phyloP scores from a whole-genome alignment of 2,797 vertebrate species.

The Meriones psammophilus region DNA sequence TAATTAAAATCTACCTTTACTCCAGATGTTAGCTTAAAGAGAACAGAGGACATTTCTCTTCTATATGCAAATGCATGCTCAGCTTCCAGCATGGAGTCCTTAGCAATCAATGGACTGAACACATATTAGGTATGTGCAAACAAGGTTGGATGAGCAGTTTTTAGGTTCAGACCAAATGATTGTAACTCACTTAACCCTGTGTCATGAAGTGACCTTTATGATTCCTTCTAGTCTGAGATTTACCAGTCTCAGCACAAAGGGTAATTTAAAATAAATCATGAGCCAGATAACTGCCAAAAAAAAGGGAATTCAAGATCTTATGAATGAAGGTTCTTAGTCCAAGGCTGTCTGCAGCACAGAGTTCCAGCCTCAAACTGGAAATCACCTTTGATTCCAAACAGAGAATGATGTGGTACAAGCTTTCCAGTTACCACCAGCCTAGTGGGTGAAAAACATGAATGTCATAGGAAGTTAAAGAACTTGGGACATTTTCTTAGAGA shows the following conservation, averaged over 20 bases:
- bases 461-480: background rate
- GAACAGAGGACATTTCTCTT: background rate
- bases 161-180: background rate
- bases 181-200: background rate
- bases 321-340: background rate
- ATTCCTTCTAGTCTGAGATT: background rate
- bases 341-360: background rate
- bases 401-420: background rate
- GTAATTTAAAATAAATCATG: background rate
- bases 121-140: background rate
- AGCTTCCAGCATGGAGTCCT: background rate
- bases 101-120: background rate
- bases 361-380: slow-evolving; percentile 42
- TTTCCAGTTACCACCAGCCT: background rate
- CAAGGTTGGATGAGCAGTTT: background rate
- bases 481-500: background rate
- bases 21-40: background rate
- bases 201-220: background rate
- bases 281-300: background rate
- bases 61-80: background rate
- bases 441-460: background rate
- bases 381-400: slow-evolving; percentile 54
- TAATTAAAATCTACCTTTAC: background rate
- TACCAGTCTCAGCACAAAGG: background rate
- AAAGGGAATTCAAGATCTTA: background rate